Evolutionary conservation across 2,113 vertebrate genomes (phyloP).

Genomic region (Nothoprocta perdicaria): DNA sequence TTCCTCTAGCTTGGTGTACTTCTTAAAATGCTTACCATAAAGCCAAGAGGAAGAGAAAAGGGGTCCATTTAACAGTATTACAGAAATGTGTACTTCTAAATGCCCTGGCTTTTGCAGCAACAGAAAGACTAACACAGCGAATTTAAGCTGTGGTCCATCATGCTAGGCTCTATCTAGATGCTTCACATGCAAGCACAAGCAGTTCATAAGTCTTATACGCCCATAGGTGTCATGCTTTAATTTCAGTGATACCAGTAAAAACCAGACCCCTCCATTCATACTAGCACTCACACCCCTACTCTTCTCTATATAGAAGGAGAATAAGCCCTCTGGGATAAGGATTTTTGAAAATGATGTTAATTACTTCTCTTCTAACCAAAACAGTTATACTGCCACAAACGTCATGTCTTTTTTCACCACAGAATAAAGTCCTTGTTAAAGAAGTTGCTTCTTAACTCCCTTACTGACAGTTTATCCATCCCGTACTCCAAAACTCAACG

Average conservation of each 20-base stretch:
- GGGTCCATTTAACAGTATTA: background rate
- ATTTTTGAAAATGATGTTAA: background rate
- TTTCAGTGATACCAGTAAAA: background rate
- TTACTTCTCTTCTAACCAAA: background rate
- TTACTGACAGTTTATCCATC: background rate
- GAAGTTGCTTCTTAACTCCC: background rate
- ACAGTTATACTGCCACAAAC: background rate
- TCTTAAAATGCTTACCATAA: background rate
- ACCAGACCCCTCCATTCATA: accelerated
- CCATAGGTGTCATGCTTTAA: background rate
- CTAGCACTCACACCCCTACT: background rate
- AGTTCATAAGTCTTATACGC: background rate
- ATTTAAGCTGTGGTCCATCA: background rate
- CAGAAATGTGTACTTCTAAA: background rate
- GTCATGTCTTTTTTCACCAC: background rate
- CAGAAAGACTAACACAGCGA: background rate
- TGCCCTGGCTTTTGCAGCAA: background rate
- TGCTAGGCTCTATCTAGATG: background rate
- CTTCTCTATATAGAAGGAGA: background rate
- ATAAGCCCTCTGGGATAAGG: background rate
- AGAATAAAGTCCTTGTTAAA: background rate
- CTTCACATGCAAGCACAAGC: background rate
- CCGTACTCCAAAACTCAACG: background rate
- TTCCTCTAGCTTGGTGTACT: background rate
- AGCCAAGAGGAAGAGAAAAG: background rate